Evolutionary conservation across 2,888 invertebrate species (phyloP).

Genomic region (Sthenelais limicola): DNA sequence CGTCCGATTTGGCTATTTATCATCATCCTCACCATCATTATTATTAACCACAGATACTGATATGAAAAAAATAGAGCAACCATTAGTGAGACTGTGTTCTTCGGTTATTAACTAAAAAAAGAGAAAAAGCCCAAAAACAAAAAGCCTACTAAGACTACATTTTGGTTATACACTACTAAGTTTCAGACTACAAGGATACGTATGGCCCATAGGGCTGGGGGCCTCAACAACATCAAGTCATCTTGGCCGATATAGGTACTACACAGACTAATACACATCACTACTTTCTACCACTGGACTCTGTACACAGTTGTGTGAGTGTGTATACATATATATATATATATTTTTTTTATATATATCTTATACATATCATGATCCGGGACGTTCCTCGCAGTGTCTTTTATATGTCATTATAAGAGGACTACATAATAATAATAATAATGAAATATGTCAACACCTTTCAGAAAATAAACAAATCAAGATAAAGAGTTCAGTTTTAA

Average conservation of each 20-base stretch:
- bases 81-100: conserved; percentile 37
- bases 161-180: conserved; percentile 37
- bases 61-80: conserved; percentile 44
- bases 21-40: too few relatives aligned
- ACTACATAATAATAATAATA: conserved; percentile 32
- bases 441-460: conserved; percentile 35
- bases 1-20: conserved; percentile 21
- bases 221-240: conserved; percentile 29
- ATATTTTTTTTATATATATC: conserved; percentile 22
- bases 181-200: conserved; percentile 29
- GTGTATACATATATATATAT: conserved; percentile 38
- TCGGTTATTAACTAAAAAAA: conserved; percentile 29
- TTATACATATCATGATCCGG: too few relatives aligned
- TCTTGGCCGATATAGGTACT: conserved; percentile 30
- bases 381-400: conserved; percentile 29
- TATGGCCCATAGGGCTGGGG: conserved; percentile 36
- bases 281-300: conserved; percentile 32
- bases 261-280: conserved; percentile 28
- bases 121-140: conserved; percentile 14
- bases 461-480: conserved; percentile 33
- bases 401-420: conserved; percentile 27
- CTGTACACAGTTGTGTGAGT: conserved; percentile 40
- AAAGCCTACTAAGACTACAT: conserved; percentile 38
- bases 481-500: conserved; percentile 31
- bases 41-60: conserved; percentile 36